These are phyloP conservation scores for Mamestra brassicae DNA, from an alignment of 2,888 invertebrate species.

Conservation along the genomic window DNA sequence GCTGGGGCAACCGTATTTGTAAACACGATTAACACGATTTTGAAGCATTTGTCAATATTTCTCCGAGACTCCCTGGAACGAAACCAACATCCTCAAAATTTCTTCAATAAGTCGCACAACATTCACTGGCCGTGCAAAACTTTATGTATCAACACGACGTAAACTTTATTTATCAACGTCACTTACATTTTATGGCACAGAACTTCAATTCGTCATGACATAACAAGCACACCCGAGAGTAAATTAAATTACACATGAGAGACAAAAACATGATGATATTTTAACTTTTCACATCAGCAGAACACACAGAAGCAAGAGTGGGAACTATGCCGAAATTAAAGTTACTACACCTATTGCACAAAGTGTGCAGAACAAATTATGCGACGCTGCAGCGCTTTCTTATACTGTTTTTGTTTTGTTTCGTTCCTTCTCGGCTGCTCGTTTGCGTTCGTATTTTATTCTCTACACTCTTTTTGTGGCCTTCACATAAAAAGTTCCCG, in stretches of 20 bases:
- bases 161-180: slow-evolving; percentile 30
- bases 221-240: slow-evolving; percentile 23
- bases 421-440: slow-evolving; percentile 34
- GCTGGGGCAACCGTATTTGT: background rate
- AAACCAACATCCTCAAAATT: slow-evolving; percentile 7
- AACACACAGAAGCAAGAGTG: slow-evolving; percentile 48
- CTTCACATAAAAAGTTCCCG: slow-evolving; percentile 33
- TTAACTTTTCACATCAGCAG: slow-evolving; percentile 55
- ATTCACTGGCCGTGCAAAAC: background rate
- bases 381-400: slow-evolving; percentile 56
- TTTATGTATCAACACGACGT: slow-evolving; percentile 1
- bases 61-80: background rate
- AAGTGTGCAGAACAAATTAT: slow-evolving; percentile 63
- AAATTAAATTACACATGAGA: slow-evolving; percentile 45
- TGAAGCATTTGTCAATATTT: slow-evolving; percentile 2
- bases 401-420: slow-evolving; percentile 62
- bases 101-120: background rate
- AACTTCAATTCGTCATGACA: slow-evolving; percentile 39
- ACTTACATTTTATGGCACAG: slow-evolving; percentile 28
- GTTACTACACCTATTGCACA: slow-evolving; percentile 52
- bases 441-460: slow-evolving; percentile 40
- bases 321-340: slow-evolving; percentile 56
- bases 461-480: slow-evolving; percentile 34
- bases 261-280: slow-evolving; percentile 46
- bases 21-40: background rate